Evolutionary conservation across 2,113 vertebrate species (phyloP), one percentile per base, ranked within the genome.

Genomic region (Ardeotis arabs): DNA sequence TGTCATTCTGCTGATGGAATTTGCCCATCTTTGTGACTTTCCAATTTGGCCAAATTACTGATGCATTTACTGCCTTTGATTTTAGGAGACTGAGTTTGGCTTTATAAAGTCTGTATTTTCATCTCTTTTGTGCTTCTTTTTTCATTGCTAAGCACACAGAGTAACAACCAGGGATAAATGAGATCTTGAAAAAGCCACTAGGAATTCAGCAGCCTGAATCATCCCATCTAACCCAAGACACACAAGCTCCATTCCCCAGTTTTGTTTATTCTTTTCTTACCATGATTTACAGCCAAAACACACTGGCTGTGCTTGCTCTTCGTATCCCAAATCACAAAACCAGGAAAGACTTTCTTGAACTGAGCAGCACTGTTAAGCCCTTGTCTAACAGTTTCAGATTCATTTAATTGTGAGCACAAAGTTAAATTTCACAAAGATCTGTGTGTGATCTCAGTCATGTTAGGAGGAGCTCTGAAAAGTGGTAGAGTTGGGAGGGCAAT

Each of bases 151-250:
- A 94, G 96, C 77, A 93, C 24, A 78, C 74, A 87, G 87, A 97
- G 70, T 96, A 97, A 96, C 96, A 97, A 96, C 76, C 49, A 94
- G 85, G 96, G 89, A 94, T 96, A 97, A 97, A 88, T 90, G 93
- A 93, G 97, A 91, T 95, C 96, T 98, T 96, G 96, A 97, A 98
- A 98, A 98, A 97, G 96, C 91, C 97, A 96, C 94, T 68, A 95
- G 91, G 92, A 97, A 96, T 95, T 97, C 97, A 88, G 95, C 95
- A 95, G 72, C 63, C 63, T 62, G 15, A 95, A 89, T 59, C 62
- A 90, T 87, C 72, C 90, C 89, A 80, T 91, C 89, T 93, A 97
- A 96, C 94, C 39, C 60, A 89, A 97, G 80, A 97, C 22, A 69
- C 45, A 87, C 92, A 94, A 89, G 79, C 91, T 94, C 63, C n/a